phyloP scores from a whole-genome alignment of 2,797 vertebrate species.

The Danio aesculapii region DNA sequence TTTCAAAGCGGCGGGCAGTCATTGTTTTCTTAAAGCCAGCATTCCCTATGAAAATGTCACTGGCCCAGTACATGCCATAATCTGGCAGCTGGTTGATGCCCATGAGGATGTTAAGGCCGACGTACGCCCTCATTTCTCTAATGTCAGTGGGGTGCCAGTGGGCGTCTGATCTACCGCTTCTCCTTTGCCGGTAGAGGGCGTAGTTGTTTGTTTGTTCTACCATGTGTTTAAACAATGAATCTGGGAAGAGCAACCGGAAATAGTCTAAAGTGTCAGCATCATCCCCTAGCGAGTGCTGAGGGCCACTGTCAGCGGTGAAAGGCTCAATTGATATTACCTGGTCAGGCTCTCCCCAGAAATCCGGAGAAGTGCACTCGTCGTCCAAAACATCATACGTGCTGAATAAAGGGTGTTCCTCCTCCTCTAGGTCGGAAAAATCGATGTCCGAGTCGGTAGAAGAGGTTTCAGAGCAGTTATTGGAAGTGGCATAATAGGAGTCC shows the following conservation, averaged over 20 bases:
- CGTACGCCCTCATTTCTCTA: constrained; percentile 84
- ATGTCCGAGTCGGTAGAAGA: constrained; percentile 85
- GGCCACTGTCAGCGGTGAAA: constrained; percentile 81
- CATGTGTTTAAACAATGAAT: constrained; percentile 89
- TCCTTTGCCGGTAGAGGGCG: constrained; percentile 87
- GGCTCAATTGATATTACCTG: constrained; percentile 83
- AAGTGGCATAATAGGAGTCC: constrained; percentile 82
- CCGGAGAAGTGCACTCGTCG: constrained; percentile 79
- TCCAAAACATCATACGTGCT: constrained; percentile 77
- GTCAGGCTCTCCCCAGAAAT: constrained; percentile 87
- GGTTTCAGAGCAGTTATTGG: constrained; percentile 82
- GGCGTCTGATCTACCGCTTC: constrained; percentile 82
- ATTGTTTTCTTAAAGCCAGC: constrained; percentile 87
- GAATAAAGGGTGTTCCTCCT: constrained; percentile 84
- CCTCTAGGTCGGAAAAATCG: constrained; percentile 86
- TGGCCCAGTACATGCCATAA: constrained; percentile 86
- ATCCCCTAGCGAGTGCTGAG: constrained; percentile 84
- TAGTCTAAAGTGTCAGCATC: constrained; percentile 87
- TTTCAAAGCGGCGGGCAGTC: constrained; percentile 84
- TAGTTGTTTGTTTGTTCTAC: constrained; percentile 90
- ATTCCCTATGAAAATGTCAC: constrained; percentile 86
- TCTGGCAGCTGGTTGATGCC: constrained; percentile 87
- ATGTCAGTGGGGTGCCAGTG: constrained; percentile 86
- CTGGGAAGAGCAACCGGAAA: constrained; percentile 88
- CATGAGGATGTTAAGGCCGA: constrained; percentile 86